phyloP scores from a whole-genome alignment of 2,113 vertebrate genomes.

The Leuciscus idus region DNA sequence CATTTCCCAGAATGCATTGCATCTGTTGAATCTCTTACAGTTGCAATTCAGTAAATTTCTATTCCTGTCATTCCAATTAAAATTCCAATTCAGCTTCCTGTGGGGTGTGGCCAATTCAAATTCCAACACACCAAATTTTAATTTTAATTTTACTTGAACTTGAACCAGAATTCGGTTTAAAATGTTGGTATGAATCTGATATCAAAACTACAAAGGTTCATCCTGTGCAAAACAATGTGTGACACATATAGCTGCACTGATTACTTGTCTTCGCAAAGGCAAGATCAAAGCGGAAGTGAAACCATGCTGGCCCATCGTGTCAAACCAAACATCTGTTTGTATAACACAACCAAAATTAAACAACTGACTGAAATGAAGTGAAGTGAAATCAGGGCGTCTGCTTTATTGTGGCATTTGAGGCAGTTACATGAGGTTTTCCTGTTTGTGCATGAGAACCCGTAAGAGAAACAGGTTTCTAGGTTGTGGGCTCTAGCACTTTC shows the following conservation, averaged over 20 bases:
- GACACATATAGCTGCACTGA: slow-evolving; percentile 15
- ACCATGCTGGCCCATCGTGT: slow-evolving; percentile 59
- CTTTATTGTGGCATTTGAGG: slow-evolving; percentile 68
- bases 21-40: not conserved
- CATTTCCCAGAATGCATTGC: not conserved
- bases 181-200: not conserved
- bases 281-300: slow-evolving; percentile 54
- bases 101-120: not conserved
- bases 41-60: not conserved
- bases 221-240: slow-evolving; percentile 12
- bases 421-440: slow-evolving; percentile 79
- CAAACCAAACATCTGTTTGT: slow-evolving; percentile 62
- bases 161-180: not conserved
- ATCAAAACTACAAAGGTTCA: not conserved
- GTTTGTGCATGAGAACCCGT: slow-evolving; percentile 72
- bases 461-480: slow-evolving; percentile 78
- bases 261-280: slow-evolving; percentile 27
- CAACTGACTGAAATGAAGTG: slow-evolving; percentile 55
- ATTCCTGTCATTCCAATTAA: not conserved
- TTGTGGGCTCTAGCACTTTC: slow-evolving; percentile 69
- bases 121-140: not conserved
- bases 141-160: not conserved
- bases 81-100: not conserved
- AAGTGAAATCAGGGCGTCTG: slow-evolving; percentile 69
- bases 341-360: slow-evolving; percentile 56